Evolutionary conservation across 2,113 vertebrate species (phyloP), one percentile per base, ranked within the genome.

Genomic region (Nyctereutes procyonoides): DNA sequence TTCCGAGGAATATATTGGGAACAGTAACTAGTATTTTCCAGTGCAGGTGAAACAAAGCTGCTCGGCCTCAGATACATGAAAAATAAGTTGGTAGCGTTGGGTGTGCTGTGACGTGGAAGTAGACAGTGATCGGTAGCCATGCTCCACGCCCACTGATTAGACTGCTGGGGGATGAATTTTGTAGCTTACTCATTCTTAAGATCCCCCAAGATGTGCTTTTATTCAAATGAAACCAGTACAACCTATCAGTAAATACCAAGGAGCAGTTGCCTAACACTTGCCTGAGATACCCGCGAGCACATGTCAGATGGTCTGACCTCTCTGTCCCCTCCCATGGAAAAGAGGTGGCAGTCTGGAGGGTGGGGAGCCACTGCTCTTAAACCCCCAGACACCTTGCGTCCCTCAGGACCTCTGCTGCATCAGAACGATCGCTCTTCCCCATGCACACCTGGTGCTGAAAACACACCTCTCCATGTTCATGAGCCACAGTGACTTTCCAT

Each of bases 371-470:
- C 30, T 14, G 43, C 35, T 58, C 32, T 30, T 19, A 17, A 7
- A 35, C 28, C 58, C 79, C 38, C 15, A 48, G 56, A 28, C 2
- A 14, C 1, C 6, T 38, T 3, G 12, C 0, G 15, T n/a, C n/a
- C 28, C 3, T 0, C 24, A 0, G 32, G 13, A 4, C 56, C 35
- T 35, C 60, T 20, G 6, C 35, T 24, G 0, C 14, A 6, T 55
- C 32, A 26, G 16, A 71, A 43, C 1, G 85, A 24, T 17, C 20
- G 14, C 9, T 35, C 17, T 48, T 92, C 35, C 79, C 60, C 28
- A 9, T 0, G 12, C 6, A 2, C 9, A 69, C 24, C 28, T 55
- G 22, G 48, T 20, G 3, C 26, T 0, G 16, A 60, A 13, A n/a
- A 10, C 4, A 30, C 19, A 32, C 2, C 17, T 80, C 4, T 35